A percentile compares a stretch with the other conserved stretches of the same genome.
Evolutionary conservation across 2,797 vertebrate genomes (phyloP).

Genomic region (Salmo trutta): DNA sequence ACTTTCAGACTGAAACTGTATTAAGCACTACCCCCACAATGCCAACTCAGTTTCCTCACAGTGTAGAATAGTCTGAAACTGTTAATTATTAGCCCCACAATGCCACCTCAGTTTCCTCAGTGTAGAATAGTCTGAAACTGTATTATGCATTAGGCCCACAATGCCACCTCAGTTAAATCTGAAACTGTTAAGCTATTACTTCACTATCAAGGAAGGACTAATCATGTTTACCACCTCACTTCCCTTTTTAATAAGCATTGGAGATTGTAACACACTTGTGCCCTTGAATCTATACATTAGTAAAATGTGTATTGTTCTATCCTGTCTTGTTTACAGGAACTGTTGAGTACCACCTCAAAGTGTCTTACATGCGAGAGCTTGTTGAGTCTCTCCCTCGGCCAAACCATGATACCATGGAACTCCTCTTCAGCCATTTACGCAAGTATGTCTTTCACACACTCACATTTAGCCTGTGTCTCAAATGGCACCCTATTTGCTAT

Average conservation of each 20-base stretch:
- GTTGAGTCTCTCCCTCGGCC: conserved; percentile 78
- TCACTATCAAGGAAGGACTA: not conserved
- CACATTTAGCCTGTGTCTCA: not conserved
- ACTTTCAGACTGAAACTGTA: no score
- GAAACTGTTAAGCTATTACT: not conserved
- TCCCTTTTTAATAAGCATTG: not conserved
- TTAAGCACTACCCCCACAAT: no score
- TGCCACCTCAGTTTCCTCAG: not conserved
- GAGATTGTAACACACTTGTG: not conserved
- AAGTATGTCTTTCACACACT: conserved; percentile 65
- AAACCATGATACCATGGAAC: conserved; percentile 87
- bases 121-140: no score
- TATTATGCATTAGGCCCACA: no score
- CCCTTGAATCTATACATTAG: not conserved
- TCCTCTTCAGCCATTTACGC: conserved; percentile 89
- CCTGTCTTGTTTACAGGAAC: conserved; percentile 72
- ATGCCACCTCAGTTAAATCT: not conserved
- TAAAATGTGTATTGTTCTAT: not conserved
- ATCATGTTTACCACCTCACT: not conserved
- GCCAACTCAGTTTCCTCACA: not conserved
- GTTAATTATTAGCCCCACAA: not conserved
- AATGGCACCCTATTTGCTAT: not conserved
- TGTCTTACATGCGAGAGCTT: conserved; percentile 75
- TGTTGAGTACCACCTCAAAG: conserved; percentile 72
- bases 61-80: not conserved